These are phyloP conservation scores for Ormyrus nitidulus DNA, from an alignment of 2,888 invertebrate genomes.

Conservation along the genomic window DNA sequence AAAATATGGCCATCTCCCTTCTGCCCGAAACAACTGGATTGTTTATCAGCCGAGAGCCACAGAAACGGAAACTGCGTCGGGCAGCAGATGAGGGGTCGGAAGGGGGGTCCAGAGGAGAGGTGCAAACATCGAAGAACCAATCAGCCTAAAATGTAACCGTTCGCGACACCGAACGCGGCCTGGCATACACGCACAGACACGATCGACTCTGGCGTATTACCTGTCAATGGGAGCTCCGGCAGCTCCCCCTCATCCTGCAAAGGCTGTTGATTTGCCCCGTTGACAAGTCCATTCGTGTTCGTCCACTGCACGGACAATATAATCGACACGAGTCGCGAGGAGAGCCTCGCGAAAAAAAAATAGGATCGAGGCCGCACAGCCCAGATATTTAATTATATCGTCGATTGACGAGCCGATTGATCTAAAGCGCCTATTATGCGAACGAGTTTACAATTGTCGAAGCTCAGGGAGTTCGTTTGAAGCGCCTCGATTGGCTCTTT, in stretches of 20 bases:
- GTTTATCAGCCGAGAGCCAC: too few species aligned
- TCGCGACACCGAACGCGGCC: neutral
- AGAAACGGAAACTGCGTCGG: neutral
- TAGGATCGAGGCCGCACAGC: neutral
- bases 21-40: too few species aligned
- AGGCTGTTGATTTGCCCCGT: constrained; percentile 19
- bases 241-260: neutral
- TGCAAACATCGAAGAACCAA: constrained; percentile 21
- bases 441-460: neutral
- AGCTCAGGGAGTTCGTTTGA: constrained; percentile 23
- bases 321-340: neutral
- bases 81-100: too few species aligned
- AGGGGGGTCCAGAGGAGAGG: neutral
- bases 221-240: neutral
- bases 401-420: constrained; percentile 21
- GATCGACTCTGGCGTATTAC: neutral
- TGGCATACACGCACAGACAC: neutral
- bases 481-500: constrained; percentile 5
- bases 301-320: neutral
- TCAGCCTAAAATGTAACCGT: constrained; percentile 25
- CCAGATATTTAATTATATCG: constrained; percentile 38
- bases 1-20: too few species aligned
- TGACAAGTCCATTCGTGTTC: constrained; percentile 35
- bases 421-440: neutral
- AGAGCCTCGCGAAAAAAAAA: neutral